Base-by-base conservation (phyloP, 2,888 invertebrate genomes). In the Leptopilina syphax region DNA sequence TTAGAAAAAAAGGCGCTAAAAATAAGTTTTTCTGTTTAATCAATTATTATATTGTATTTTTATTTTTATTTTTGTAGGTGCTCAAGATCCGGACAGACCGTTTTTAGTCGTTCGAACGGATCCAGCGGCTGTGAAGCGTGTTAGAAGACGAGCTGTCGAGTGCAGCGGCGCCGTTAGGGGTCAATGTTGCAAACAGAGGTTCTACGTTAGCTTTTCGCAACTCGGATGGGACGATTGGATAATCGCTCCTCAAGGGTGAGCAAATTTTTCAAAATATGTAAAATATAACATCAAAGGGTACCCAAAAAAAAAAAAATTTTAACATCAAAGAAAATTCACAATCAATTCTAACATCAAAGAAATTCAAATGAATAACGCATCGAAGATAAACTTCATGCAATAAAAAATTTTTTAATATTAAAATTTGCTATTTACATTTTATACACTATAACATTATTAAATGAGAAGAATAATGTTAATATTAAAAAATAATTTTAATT, bases 211-310 rank as follows among this genome's bases (percentile, higher is more conserved):
- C 92, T 98, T 98, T 93, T 96, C 96, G 90, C 96, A 96, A 88
- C 94, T 98, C 77, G 97, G 97, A 86, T 98, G 98, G 98, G 97
- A 97, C 92, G 97, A 98, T 93, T 98, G 97, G 97, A 97, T 98
- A 90, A 96, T 97, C 87, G 96, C 96, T 85, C 97, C 97, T 47
- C 94, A 95, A 89, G 97, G 98, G 92, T 92, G 82, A 89, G 90
- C 9, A 18, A 57, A 34, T 54, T 57, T 73, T 73, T 73, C n/a
- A 54, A n/a, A 34, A 57, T n/a, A 73, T 65, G 13, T 78, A 60
- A 41, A 27, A 65, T 12, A 77, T 34, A 63, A 80, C 24, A 76
- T 65, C 41, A 65, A 65, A 63, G 63, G 63, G 24, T 76, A 54
- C 24, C 7, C 65, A 41, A 67, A 54, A 67, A 60, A 65, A 27